phyloP scores from a whole-genome alignment of 2,797 vertebrate genomes.

The Enteromius trimaculatus region DNA sequence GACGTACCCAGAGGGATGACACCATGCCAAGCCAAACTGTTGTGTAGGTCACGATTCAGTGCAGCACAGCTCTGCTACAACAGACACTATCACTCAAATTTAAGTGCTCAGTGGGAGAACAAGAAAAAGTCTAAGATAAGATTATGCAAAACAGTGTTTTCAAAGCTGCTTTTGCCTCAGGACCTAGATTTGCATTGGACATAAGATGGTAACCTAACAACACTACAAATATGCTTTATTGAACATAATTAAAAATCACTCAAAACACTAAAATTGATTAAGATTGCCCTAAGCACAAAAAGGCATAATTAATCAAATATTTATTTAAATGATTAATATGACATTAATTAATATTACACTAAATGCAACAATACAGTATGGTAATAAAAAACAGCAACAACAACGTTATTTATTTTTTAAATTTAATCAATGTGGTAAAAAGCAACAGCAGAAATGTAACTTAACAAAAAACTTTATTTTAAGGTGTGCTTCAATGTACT shows the following conservation, averaged over 20 bases:
- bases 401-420: neutral
- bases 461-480: too few relatives aligned
- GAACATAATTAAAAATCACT: neutral
- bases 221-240: neutral
- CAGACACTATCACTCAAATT: conserved; percentile 19
- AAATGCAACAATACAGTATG: neutral
- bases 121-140: neutral
- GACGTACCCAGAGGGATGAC: conserved; percentile 45
- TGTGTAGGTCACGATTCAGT: conserved; percentile 26
- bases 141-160: neutral
- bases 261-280: neutral
- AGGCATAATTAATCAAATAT: neutral
- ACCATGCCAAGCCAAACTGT: conserved; percentile 59
- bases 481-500: too few relatives aligned
- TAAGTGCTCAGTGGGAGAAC: neutral
- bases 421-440: neutral
- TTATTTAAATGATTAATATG: too few relatives aligned
- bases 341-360: neutral
- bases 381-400: too few relatives aligned
- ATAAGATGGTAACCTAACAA: neutral
- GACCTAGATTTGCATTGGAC: neutral
- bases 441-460: neutral
- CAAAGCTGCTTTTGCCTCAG: neutral
- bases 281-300: neutral
- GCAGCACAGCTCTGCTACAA: conserved; percentile 31